Evolutionary conservation across 2,888 invertebrate species (phyloP).

Genomic region (Toxonevra muliebris): DNA sequence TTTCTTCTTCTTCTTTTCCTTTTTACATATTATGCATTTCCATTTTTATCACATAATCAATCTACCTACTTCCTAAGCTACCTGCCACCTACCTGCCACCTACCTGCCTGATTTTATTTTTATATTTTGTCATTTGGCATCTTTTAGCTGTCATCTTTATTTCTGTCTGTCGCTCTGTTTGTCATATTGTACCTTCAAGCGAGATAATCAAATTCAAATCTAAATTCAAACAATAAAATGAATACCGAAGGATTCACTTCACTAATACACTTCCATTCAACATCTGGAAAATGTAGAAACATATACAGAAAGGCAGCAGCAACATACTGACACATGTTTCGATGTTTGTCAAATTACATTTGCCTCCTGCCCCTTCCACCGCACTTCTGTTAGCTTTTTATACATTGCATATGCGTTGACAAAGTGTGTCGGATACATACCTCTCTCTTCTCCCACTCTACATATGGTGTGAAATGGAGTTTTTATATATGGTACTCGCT

Average conservation of each 20-base stretch:
- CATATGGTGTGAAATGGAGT: too few species aligned
- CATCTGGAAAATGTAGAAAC: conserved; percentile 6
- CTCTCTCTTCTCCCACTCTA: background rate
- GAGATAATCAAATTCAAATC: conserved; percentile 42
- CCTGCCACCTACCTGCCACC: too few species aligned
- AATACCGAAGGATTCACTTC: conserved; percentile 11
- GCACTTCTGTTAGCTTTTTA: background rate
- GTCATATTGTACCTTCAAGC: conserved; percentile 13
- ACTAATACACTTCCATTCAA: background rate
- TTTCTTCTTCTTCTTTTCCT: background rate
- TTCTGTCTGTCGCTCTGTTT: background rate
- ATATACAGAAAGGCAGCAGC: background rate
- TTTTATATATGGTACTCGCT: background rate
- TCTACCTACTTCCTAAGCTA: too few species aligned
- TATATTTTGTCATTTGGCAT: background rate
- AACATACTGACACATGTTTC: background rate
- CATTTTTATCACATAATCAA: background rate
- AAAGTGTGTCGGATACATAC: conserved; percentile 30
- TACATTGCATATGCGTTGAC: conserved; percentile 23
- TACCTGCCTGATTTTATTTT: too few species aligned
- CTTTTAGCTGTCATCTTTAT: background rate
- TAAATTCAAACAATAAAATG: conserved; percentile 39
- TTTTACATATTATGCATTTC: background rate
- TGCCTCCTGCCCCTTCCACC: background rate
- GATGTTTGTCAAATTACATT: conserved; percentile 4